Evolutionary conservation across 2,888 invertebrate genomes (phyloP), one percentile per base, ranked within the genome.

Genomic region (Strigamia maritima): DNA sequence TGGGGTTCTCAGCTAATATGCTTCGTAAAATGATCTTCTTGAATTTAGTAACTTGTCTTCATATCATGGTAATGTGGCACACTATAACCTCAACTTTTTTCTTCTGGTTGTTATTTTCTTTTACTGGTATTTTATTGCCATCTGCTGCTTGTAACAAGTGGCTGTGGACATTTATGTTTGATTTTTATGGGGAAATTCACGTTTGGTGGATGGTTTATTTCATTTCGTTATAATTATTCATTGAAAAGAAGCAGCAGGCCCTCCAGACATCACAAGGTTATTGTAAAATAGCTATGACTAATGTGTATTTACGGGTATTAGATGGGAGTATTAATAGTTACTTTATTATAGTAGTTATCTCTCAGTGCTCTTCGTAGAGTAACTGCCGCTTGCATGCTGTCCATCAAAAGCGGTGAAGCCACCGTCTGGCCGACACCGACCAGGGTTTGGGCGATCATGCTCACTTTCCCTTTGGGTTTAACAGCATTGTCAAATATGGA

Each of bases 301-400:
- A 19, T 49, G 6, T 49, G n/a, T 10, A 16, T 10, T 10, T 10
- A n/a, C 77, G 10, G 8, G 10, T 35, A 10, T 35, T n/a, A 10
- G 35, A 35, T 10, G 10, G 35, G 35, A 35, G 35, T 35, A 35
- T 8, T 35, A 8, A 35, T 35, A 35, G 35, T 70, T 79, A 83
- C 83, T 82, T 83, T 83, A 78, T 83, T 82, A 80, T 82, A 83
- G 8, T 83, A 82, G 76, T 83, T 83, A 70, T 81, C 81, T 19
- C 80, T 80, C 12, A 83, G 79, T 0, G 83, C 83, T 76, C 81
- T 82, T 35, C 82, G 82, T 6, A 83, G 80, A 1, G 79, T 60
- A 0, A 78, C 76, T 3, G 81, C 76, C 6, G 80, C 80, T 49
- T 70, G 26, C n/a, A 77, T 70, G 70, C 75, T 74, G 24, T 81